Evolutionary conservation across 2,888 invertebrate species (phyloP).

Genomic region (Nomada hirtipes): DNA sequence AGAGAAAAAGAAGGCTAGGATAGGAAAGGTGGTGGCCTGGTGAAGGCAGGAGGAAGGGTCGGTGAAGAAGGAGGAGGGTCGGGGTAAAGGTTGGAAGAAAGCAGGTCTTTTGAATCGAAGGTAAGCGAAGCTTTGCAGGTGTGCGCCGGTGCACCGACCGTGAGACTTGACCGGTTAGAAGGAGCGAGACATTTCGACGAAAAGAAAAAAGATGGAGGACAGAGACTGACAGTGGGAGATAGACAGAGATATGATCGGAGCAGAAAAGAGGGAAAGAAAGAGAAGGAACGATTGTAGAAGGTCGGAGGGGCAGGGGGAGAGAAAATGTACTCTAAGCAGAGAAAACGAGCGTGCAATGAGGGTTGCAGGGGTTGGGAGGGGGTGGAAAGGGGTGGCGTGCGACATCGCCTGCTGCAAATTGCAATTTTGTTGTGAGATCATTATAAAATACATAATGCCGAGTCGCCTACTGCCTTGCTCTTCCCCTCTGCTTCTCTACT

Average conservation of each 20-base stretch:
- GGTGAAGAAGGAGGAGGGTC: background rate
- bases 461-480: slow-evolving; percentile 71
- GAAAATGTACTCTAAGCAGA: slow-evolving; percentile 63
- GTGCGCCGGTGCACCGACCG: slow-evolving; percentile 58
- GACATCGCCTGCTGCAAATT: slow-evolving; percentile 81
- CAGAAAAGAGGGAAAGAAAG: slow-evolving; percentile 24
- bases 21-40: background rate
- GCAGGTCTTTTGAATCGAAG: slow-evolving; percentile 68
- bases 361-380: slow-evolving; percentile 1
- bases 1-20: slow-evolving; percentile 21
- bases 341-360: slow-evolving; percentile 63
- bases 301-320: background rate
- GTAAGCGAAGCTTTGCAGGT: slow-evolving; percentile 67
- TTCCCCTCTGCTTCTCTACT: slow-evolving; percentile 63
- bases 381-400: slow-evolving; percentile 53
- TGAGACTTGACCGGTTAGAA: slow-evolving; percentile 39
- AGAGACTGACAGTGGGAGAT: slow-evolving; percentile 17
- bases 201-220: slow-evolving; percentile 29
- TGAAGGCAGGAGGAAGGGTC: background rate
- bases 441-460: slow-evolving; percentile 83
- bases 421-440: slow-evolving; percentile 83
- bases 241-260: slow-evolving; percentile 22
- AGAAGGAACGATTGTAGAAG: slow-evolving; percentile 14
- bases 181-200: slow-evolving; percentile 20
- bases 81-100: slow-evolving; percentile 45